phyloP scores from a whole-genome alignment of 1,140 invertebrate genomes.

The Pinna nobilis region DNA sequence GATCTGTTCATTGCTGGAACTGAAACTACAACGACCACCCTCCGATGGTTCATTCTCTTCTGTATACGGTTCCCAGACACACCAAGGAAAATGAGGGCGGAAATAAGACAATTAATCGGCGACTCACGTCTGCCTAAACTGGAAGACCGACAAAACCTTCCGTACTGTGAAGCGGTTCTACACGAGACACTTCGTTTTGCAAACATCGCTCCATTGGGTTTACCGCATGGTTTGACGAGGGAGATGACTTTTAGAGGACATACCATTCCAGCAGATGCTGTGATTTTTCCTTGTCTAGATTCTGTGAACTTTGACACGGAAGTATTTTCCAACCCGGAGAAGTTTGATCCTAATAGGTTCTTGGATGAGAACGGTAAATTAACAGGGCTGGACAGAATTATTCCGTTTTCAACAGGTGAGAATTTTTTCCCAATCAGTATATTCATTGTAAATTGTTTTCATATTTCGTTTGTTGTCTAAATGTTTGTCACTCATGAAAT shows the following conservation, averaged over 20 bases:
- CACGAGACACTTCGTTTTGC: slow-evolving; percentile 39
- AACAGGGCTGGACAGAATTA: not conserved
- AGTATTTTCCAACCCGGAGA: slow-evolving; percentile 80
- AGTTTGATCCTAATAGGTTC: slow-evolving; percentile 82
- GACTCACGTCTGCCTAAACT: slow-evolving; percentile 20
- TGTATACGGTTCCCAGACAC: slow-evolving; percentile 85
- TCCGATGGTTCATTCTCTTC: slow-evolving; percentile 90
- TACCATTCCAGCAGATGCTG: slow-evolving; percentile 59
- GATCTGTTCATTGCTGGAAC: slow-evolving; percentile 93
- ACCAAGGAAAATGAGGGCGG: slow-evolving; percentile 87
- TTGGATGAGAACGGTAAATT: slow-evolving; percentile 58
- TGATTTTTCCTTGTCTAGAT: slow-evolving; percentile 64
- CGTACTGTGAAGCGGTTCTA: slow-evolving; percentile 48
- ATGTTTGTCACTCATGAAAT: no score
- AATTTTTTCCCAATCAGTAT: no score
- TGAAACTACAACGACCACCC: slow-evolving; percentile 90
- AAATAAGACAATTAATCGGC: slow-evolving; percentile 80
- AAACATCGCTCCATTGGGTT: slow-evolving; percentile 62
- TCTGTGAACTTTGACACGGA: slow-evolving; percentile 59
- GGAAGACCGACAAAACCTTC: slow-evolving; percentile 37
- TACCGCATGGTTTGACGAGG: slow-evolving; percentile 57
- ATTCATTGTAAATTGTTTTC: no score
- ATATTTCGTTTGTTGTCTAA: no score
- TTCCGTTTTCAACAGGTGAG: slow-evolving; percentile 3
- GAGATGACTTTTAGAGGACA: slow-evolving; percentile 60